Conservation (phyloP, 2,797 vertebrate species). For the Squalus acanthias region DNA sequence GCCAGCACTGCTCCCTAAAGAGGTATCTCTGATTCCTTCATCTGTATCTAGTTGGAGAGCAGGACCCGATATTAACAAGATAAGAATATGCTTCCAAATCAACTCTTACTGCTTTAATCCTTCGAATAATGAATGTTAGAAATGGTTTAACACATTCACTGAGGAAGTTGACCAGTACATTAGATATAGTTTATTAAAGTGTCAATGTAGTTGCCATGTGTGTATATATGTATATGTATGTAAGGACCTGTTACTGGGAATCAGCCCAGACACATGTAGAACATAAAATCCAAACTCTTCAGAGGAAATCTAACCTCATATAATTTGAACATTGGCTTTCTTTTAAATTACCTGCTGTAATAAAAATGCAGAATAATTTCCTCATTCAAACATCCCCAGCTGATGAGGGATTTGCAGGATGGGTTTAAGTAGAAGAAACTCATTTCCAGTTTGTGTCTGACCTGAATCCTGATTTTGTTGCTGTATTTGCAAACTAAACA, state of each 20-base stretch:
- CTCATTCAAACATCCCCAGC: background rate
- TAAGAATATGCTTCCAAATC: background rate
- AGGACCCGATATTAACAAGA: background rate
- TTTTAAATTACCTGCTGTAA: constrained; percentile 17
- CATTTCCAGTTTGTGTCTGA: constrained; percentile 18
- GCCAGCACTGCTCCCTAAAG: background rate
- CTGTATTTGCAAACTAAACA: constrained; percentile 33
- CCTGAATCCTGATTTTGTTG: constrained; percentile 26
- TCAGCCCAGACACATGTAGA: background rate
- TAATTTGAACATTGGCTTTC: constrained; percentile 12
- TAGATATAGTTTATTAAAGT: background rate
- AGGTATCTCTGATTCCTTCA: background rate
- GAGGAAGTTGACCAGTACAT: background rate
- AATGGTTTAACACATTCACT: background rate
- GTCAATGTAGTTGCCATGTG: background rate
- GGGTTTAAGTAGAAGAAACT: constrained; percentile 11
- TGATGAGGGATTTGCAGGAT: constrained; percentile 26
- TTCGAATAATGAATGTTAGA: background rate
- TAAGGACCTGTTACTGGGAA: background rate
- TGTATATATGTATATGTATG: background rate
- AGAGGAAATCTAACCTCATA: constrained; percentile 3
- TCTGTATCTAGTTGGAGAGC: background rate
- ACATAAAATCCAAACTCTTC: background rate
- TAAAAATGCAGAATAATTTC: constrained; percentile 12
- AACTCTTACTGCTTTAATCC: background rate